These are phyloP conservation scores for Clunio marinus DNA, from an alignment of 2,888 invertebrate species.

Conservation along the genomic window DNA sequence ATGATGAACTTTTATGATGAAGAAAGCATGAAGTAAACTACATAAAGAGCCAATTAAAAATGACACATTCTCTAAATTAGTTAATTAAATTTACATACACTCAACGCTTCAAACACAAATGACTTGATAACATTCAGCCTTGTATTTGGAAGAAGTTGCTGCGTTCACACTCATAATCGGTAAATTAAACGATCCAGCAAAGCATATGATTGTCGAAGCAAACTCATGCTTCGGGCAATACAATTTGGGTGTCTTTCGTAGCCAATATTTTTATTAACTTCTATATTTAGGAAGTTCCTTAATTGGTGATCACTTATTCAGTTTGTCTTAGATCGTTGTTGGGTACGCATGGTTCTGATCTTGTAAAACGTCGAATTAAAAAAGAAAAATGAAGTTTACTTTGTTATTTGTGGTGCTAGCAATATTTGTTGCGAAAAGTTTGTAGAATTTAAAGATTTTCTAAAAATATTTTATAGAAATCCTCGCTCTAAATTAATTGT, in stretches of 20 bases:
- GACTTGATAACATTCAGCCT: no score
- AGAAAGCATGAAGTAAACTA: neutral
- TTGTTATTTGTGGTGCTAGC: neutral
- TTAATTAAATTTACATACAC: slow-evolving; percentile 27
- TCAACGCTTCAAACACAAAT: neutral
- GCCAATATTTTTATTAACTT: neutral
- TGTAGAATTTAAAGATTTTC: slow-evolving; percentile 23
- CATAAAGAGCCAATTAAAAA: slow-evolving; percentile 12
- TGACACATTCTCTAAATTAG: neutral
- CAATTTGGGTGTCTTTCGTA: neutral
- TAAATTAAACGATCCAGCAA: slow-evolving; percentile 22
- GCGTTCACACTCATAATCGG: no score
- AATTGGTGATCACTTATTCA: slow-evolving; percentile 27
- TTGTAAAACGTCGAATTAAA: neutral
- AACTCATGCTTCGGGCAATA: neutral
- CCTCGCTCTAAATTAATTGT: neutral
- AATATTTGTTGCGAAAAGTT: slow-evolving; percentile 27
- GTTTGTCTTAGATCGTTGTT: slow-evolving; percentile 6
- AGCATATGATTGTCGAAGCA: slow-evolving; percentile 23
- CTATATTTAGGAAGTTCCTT: slow-evolving; percentile 14
- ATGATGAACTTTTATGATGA: neutral
- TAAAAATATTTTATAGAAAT: neutral
- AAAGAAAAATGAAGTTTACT: slow-evolving; percentile 27
- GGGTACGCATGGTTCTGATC: neutral
- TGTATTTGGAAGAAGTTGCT: no score